Conservation (phyloP, 2,113 vertebrate genomes). For the Shinisaurus crocodilurus region DNA sequence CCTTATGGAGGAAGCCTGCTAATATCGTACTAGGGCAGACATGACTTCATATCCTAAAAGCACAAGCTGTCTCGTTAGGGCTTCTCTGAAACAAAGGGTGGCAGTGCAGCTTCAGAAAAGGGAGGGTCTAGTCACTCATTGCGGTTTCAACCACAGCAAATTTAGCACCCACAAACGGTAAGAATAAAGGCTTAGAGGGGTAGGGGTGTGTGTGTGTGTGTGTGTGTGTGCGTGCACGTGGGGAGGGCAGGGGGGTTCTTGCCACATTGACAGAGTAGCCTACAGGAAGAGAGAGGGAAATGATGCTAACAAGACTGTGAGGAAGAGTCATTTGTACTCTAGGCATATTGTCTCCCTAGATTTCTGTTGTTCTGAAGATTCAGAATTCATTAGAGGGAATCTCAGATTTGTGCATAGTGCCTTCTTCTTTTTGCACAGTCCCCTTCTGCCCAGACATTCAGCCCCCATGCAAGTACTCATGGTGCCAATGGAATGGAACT, state of each 20-base stretch:
- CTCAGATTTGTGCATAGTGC: neutral
- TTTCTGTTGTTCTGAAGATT: slow-evolving; percentile 12
- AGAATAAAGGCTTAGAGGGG: neutral
- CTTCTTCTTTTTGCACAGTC: neutral
- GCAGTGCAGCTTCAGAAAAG: slow-evolving; percentile 18
- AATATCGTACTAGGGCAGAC: slow-evolving; percentile 69
- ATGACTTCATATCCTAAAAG: slow-evolving; percentile 70
- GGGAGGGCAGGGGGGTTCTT: neutral
- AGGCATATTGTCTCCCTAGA: neutral
- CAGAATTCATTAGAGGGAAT: slow-evolving; percentile 12
- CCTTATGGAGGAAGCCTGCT: slow-evolving; percentile 66
- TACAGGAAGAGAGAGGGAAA: slow-evolving; percentile 17
- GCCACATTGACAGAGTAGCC: neutral
- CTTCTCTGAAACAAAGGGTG: slow-evolving; percentile 38
- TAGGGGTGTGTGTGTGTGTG: too few species aligned
- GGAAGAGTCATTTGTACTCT: neutral
- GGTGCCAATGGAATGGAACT: neutral
- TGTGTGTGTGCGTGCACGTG: too few species aligned
- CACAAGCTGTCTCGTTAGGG: slow-evolving; percentile 41
- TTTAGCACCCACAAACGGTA: slow-evolving; percentile 22
- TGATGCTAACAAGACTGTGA: neutral
- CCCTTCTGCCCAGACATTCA: neutral
- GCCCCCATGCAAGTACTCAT: slow-evolving; percentile 1
- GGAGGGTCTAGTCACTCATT: slow-evolving; percentile 43
- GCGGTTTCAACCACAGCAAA: slow-evolving; percentile 29